These are phyloP conservation scores for Chouioia cunea DNA, from an alignment of 2,888 invertebrate genomes.

Conservation along the genomic window DNA sequence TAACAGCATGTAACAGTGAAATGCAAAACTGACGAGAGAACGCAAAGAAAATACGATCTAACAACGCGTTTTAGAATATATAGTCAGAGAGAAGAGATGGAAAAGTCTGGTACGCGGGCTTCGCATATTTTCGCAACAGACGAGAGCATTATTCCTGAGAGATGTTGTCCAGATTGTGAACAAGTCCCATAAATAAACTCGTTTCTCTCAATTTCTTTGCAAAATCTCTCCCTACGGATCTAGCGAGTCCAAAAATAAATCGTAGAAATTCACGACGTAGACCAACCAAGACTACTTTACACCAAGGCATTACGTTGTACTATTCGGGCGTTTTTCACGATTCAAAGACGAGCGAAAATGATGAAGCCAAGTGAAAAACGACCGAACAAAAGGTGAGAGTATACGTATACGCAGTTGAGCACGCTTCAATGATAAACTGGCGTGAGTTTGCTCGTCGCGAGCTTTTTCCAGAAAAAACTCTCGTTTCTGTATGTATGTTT, in stretches of 20 bases:
- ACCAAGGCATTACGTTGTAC: constrained; percentile 31
- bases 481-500: background rate
- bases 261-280: constrained; percentile 24
- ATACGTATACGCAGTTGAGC: background rate
- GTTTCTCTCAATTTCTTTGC: constrained; percentile 6
- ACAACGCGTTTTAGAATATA: too few species aligned
- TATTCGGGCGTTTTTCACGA: constrained; percentile 30
- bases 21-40: too few species aligned
- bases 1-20: too few species aligned
- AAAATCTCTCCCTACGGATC: constrained; percentile 5
- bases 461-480: too few species aligned
- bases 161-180: background rate
- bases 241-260: constrained; percentile 35
- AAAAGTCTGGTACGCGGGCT: too few species aligned
- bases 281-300: constrained; percentile 33
- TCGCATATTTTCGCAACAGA: too few species aligned
- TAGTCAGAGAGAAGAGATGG: too few species aligned
- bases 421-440: too few species aligned
- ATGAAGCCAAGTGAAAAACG: background rate
- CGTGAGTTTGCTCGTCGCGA: too few species aligned
- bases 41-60: too few species aligned
- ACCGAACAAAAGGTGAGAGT: background rate
- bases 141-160: too few species aligned
- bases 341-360: background rate
- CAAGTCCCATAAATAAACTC: constrained; percentile 34